Evolutionary conservation across 30 jellyfish, hydroid and myxozoan genomes (phyloP), one percentile per base, ranked within the genome.

Genomic region (Aurelia sp.): DNA sequence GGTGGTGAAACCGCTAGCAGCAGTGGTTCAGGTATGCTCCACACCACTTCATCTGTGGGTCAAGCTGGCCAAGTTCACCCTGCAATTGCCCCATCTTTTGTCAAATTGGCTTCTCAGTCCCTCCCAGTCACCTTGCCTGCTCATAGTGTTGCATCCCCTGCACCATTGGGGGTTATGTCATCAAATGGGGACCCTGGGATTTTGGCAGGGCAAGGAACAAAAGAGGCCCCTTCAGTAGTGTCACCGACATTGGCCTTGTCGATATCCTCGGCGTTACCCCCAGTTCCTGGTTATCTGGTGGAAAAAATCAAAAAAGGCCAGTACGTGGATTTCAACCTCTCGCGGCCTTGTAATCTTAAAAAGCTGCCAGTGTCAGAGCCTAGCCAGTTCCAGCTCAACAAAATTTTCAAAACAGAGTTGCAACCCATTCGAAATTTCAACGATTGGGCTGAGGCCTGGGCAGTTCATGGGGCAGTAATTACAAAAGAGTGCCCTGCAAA

Each of bases 361-460:
- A 10, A 74, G 20, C 73, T 74, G 16, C 85, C 85, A 4, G 8
- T 52, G 0, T 13, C 72, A 9, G 72, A 74, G 55, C 85, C 85
- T 9, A 11, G 51, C 6, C 58, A 53, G 27, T 5, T 21, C 12
- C 72, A 44, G 7, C 53, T 74, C 17, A 52, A 27, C 7, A 48
- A 58, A 63, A 19, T 31, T 15, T 21, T 74, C 1, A 33, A 10
- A 11, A 0, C 69, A 13, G 85, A 74, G 12, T 55, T 74, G 55
- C 21, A 19, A 8, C 85, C 72, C 6, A 55, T 74, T 22, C 55
- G 55, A 21, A 47, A 55, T 11, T 52, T 74, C 52, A 21, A 17
- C 1, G 73, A 74, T 52, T 74, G 85, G 85, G 72, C 85, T 3
- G 73, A 74, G 67, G 73, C 72, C 51, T 74, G 85, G 73, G 55